phyloP scores from a whole-genome alignment of 2,113 vertebrate species.

The Alethe diademata region DNA sequence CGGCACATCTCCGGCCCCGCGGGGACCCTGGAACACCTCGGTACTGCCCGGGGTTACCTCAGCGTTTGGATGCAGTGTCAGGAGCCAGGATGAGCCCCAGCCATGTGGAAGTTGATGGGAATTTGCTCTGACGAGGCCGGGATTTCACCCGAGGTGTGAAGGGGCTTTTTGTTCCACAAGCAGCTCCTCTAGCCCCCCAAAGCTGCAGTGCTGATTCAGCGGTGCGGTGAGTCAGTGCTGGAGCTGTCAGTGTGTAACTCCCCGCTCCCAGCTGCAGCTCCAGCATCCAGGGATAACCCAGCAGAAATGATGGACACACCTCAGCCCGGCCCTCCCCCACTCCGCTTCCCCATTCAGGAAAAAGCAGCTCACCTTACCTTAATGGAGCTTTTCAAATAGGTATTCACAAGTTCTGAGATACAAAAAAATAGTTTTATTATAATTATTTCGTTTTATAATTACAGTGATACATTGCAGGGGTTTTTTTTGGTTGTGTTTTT shows the following conservation, averaged over 20 bases:
- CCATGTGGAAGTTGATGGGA: neutral
- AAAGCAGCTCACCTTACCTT: neutral
- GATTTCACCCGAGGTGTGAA: neutral
- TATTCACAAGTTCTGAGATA: neutral
- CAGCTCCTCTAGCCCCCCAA: neutral
- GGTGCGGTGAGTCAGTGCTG: neutral
- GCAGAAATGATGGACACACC: neutral
- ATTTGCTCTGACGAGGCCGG: neutral
- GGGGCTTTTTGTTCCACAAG: neutral
- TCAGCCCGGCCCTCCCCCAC: accelerated
- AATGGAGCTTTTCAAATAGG: neutral
- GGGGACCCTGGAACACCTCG: accelerated
- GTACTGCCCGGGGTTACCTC: accelerated
- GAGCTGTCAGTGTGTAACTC: neutral
- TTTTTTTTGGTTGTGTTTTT: neutral
- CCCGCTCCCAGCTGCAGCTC: neutral
- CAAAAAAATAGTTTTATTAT: neutral
- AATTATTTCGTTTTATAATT: neutral
- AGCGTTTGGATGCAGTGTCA: accelerated
- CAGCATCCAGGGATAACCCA: neutral
- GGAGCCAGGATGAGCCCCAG: neutral
- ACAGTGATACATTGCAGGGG: neutral
- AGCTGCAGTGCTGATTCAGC: neutral
- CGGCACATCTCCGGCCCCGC: neutral
- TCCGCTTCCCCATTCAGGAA: neutral